Conservation (phyloP, 2,113 vertebrate species). For the Mus pahari region DNA sequence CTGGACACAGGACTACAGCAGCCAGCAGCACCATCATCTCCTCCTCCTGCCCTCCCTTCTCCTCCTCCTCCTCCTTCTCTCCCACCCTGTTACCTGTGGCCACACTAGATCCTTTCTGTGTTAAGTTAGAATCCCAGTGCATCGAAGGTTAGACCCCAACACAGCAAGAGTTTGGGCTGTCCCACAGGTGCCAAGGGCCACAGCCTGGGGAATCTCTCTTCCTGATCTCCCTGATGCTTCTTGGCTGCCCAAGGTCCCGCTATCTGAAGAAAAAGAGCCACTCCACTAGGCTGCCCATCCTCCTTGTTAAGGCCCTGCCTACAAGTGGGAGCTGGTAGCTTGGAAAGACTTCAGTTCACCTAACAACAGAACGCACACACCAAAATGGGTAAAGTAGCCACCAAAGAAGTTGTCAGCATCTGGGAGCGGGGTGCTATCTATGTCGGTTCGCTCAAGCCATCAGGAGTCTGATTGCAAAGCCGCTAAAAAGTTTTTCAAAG, state of each 20-base stretch:
- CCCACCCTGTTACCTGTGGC: slow-evolving; percentile 53
- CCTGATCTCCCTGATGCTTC: background rate
- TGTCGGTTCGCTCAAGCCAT: slow-evolving; percentile 69
- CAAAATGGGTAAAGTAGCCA: slow-evolving; percentile 51
- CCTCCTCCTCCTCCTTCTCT: background rate
- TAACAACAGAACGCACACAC: background rate
- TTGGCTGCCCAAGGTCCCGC: background rate
- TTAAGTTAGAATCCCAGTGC: background rate
- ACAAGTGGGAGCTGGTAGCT: background rate
- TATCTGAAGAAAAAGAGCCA: slow-evolving; percentile 1
- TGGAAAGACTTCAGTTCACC: slow-evolving; percentile 68
- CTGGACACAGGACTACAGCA: background rate
- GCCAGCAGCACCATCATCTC: background rate
- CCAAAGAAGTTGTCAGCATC: slow-evolving; percentile 65
- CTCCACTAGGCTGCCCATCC: slow-evolving; percentile 12
- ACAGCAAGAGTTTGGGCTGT: background rate
- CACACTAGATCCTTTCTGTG: background rate
- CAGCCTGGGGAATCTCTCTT: background rate
- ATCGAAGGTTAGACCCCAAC: background rate
- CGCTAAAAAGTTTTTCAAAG: background rate
- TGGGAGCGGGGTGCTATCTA: background rate
- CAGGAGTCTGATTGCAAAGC: slow-evolving; percentile 66
- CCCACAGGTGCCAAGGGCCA: background rate
- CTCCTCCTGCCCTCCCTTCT: background rate
- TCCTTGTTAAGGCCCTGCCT: slow-evolving; percentile 20